Conservation (phyloP, 2,113 vertebrate species). For the Gymnobelideus leadbeateri region DNA sequence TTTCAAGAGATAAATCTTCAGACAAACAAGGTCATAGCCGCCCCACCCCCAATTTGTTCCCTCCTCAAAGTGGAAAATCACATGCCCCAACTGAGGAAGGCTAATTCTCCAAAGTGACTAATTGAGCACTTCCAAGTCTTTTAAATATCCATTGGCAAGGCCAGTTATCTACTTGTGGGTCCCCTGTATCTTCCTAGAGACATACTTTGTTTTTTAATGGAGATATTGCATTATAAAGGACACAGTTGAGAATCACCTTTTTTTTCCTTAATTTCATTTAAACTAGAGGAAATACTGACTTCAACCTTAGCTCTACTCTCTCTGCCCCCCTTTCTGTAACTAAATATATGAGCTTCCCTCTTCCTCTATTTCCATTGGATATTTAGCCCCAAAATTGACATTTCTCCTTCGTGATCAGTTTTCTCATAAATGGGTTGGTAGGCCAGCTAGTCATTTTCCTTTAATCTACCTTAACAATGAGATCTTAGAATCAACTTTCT, state of each 20-base stretch:
- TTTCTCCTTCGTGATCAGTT: not conserved
- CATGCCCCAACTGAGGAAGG: not conserved
- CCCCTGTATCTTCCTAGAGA: not conserved
- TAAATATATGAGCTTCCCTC: not conserved
- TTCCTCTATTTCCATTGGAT: not conserved
- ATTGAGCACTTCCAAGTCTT: not conserved
- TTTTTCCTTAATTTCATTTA: slow-evolving; percentile 60
- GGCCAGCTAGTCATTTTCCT: slow-evolving; percentile 24
- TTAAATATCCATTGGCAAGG: not conserved
- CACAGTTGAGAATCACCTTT: slow-evolving; percentile 34
- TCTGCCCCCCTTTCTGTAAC: not conserved
- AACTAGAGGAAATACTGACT: slow-evolving; percentile 55
- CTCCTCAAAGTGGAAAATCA: not conserved
- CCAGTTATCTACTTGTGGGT: not conserved
- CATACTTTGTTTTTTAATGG: slow-evolving; percentile 30
- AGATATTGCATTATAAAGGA: slow-evolving; percentile 54
- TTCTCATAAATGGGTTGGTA: not conserved
- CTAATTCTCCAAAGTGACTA: not conserved
- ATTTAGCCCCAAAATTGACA: not conserved
- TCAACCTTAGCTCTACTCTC: slow-evolving; percentile 61
- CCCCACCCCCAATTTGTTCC: not conserved
- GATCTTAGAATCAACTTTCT: slow-evolving; percentile 50
- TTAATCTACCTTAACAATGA: slow-evolving; percentile 59
- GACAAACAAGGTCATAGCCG: not conserved
- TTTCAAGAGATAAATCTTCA: not conserved